Percentiles rank a stretch among this genome's conserved stretches.
Evolutionary conservation across 2,113 vertebrate genomes (phyloP).

Genomic region (Stegostoma tigrinum): DNA sequence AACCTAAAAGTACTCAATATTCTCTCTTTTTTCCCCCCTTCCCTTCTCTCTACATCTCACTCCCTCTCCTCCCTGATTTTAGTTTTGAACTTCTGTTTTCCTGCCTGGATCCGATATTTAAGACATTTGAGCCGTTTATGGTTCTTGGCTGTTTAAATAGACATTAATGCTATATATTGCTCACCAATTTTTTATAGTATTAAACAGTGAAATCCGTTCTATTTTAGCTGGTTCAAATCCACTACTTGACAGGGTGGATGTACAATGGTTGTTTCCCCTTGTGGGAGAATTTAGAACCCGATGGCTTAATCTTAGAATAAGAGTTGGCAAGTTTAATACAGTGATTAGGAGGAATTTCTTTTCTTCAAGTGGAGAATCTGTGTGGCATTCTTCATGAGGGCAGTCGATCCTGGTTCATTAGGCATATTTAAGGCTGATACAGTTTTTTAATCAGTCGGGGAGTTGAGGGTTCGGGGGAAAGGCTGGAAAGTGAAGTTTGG

Average conservation of each 20-base stretch:
- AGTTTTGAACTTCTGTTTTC: background rate
- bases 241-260: background rate
- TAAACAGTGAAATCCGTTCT: background rate
- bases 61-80: background rate
- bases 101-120: background rate
- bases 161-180: background rate
- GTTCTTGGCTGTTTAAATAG: background rate
- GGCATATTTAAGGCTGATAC: too few relatives aligned
- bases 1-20: background rate
- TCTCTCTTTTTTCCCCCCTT: background rate
- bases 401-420: too few relatives aligned
- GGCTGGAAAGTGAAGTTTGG: too few relatives aligned
- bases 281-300: too few relatives aligned
- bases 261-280: too few relatives aligned
- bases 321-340: too few relatives aligned
- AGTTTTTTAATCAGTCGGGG: too few relatives aligned
- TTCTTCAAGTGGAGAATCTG: too few relatives aligned
- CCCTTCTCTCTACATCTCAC: background rate
- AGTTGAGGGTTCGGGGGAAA: too few relatives aligned
- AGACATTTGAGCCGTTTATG: background rate
- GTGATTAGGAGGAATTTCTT: too few relatives aligned
- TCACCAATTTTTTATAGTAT: background rate
- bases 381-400: too few relatives aligned
- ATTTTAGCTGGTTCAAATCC: background rate
- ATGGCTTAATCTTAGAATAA: too few relatives aligned